Conservation (phyloP, 2,113 vertebrate genomes). For the Romanogobio albipinnatus region DNA sequence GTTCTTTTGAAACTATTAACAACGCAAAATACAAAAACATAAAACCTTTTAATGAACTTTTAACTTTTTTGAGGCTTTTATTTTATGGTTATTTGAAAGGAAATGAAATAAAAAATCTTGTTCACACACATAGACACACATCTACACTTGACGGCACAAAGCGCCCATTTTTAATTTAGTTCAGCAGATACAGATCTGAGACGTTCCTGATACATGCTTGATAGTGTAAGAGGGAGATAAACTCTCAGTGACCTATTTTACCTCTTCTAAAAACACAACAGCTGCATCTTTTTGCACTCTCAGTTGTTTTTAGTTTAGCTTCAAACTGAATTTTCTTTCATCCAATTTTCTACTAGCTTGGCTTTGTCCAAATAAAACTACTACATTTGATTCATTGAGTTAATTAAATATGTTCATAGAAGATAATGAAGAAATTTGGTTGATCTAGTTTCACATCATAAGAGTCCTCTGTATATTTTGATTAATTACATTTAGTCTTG, state of each 20-base stretch:
- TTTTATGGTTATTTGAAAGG: neutral
- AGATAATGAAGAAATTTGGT: slow-evolving; percentile 13
- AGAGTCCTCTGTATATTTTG: neutral
- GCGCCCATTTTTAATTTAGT: neutral
- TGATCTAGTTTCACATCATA: neutral
- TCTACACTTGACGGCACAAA: neutral
- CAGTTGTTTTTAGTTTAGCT: neutral
- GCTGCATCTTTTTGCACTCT: neutral
- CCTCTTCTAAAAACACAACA: neutral
- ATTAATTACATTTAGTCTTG: slow-evolving; percentile 6
- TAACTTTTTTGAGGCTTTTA: neutral
- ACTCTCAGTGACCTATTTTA: slow-evolving; percentile 24
- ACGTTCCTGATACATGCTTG: slow-evolving; percentile 11
- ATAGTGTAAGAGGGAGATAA: slow-evolving; percentile 27
- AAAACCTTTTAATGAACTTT: neutral
- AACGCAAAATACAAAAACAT: neutral
- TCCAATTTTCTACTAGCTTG: neutral
- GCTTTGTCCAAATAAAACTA: neutral
- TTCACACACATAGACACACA: neutral
- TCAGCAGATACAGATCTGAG: slow-evolving; percentile 28
- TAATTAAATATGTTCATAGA: slow-evolving; percentile 18
- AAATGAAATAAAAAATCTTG: neutral
- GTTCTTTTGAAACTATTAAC: neutral
- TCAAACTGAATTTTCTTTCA: neutral
- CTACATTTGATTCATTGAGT: neutral